Conservation (phyloP, 2,113 vertebrate species). For the Grus americana region DNA sequence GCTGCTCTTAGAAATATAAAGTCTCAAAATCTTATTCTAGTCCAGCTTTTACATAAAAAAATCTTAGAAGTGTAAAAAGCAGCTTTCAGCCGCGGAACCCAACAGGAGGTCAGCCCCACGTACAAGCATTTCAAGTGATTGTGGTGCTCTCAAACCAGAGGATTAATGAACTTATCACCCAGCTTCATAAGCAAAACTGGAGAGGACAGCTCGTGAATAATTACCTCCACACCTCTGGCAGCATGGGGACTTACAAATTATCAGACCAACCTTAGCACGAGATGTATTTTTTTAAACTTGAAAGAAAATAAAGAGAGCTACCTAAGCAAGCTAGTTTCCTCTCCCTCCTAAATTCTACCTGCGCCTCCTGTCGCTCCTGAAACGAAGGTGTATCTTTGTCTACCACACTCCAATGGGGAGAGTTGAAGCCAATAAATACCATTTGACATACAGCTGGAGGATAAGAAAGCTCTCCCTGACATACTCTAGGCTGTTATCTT, state of each 20-base stretch:
- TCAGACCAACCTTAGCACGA: background rate
- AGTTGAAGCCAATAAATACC: background rate
- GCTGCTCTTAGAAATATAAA: background rate
- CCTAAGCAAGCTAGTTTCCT: background rate
- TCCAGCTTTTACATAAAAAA: background rate
- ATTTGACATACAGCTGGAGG: background rate
- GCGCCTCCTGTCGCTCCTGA: background rate
- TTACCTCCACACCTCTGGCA: background rate
- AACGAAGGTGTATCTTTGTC: background rate
- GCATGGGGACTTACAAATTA: background rate
- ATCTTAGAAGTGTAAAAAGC: background rate
- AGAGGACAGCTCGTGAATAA: background rate
- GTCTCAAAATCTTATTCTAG: background rate
- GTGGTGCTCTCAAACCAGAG: background rate
- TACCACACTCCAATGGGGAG: background rate
- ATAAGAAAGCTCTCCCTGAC: background rate
- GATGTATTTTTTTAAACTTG: background rate
- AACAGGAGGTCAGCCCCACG: background rate
- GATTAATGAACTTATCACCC: background rate
- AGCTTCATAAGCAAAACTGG: background rate
- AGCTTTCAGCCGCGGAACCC: background rate
- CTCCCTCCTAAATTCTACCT: background rate
- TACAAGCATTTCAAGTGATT: background rate
- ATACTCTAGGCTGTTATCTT: background rate
- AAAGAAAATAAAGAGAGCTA: background rate